These are phyloP conservation scores for Philereme transversata DNA, from an alignment of 2,888 invertebrate genomes.

Conservation along the genomic window DNA sequence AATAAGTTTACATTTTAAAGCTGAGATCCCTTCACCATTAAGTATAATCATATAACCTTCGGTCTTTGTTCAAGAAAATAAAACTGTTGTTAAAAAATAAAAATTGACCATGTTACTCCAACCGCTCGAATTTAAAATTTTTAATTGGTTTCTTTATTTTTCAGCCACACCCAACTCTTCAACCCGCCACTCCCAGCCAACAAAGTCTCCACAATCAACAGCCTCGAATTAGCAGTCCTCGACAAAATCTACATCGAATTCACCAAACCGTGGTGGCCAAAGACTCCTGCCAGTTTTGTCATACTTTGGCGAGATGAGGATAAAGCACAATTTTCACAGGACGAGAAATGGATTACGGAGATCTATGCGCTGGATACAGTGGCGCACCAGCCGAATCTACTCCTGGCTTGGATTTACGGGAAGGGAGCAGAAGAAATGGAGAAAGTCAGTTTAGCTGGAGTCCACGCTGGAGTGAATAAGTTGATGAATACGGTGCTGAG, in stretches of 20 bases:
- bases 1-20: too few relatives aligned
- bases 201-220: slow-evolving; percentile 84
- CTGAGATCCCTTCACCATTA: too few relatives aligned
- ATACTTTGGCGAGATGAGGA: slow-evolving; percentile 84
- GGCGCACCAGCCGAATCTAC: slow-evolving; percentile 83
- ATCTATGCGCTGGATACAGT: slow-evolving; percentile 85
- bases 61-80: too few relatives aligned
- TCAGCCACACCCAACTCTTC: slow-evolving; percentile 81
- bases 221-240: slow-evolving; percentile 86
- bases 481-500: slow-evolving; percentile 81
- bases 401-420: slow-evolving; percentile 88
- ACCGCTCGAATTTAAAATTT: too few relatives aligned
- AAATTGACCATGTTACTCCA: too few relatives aligned
- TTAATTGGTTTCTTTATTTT: slow-evolving; percentile 29
- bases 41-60: too few relatives aligned
- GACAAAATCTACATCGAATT: slow-evolving; percentile 89
- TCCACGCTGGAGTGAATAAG: slow-evolving; percentile 80
- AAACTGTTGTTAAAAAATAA: too few relatives aligned
- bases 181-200: slow-evolving; percentile 80
- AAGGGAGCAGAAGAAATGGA: slow-evolving; percentile 86
- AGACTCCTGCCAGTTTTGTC: slow-evolving; percentile 71
- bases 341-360: slow-evolving; percentile 84
- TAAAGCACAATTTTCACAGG: slow-evolving; percentile 68
- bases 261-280: slow-evolving; percentile 86
- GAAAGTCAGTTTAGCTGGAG: slow-evolving; percentile 73